Base-by-base conservation (phyloP, 1,140 invertebrate genomes). In the Tenebrio molitor region DNA sequence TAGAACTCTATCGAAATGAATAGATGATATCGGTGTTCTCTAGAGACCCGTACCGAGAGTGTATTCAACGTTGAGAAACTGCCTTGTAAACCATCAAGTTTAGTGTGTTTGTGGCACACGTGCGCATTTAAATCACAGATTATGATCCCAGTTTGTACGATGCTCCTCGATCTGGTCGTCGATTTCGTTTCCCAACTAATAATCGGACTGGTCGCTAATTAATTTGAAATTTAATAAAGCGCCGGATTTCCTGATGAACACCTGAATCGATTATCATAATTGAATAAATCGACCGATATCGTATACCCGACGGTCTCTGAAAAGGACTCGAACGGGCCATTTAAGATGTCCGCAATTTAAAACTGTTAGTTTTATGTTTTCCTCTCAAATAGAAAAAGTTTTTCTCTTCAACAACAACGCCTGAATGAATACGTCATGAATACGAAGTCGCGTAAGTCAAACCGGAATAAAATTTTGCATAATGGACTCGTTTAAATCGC, bases 1-100 rank as follows among this genome's bases (percentile, higher is more conserved):
- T 73, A 73, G 69, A 46, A 36, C 58, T 64, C 65, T 65, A 73
- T 73, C 50, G 17, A 44, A 73, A 73, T 73, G 67, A 69, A 73
- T 73, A 73, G 72, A 73, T 73, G 36, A 63, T 73, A 73, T 73
- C 72, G 23, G 19, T 12, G 10, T 25, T 58, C 50, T 58, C 50
- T 21, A n/a, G 50, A 14, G 50, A 58, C 21, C 15, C 23, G 23
- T 23, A 19, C 44, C 44, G 15, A 33, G 29, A n/a, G 8, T n/a
- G 50, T 23, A 58, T 29, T 58, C 12, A 3, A n/a, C 6, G 36
- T 39, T 12, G 36, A 29, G 50, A 58, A 58, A 58, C 21, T 29
- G 50, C 23, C 50, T 58, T 58, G 50, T 58, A 58, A 58, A 58
- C 23, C 50, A 58, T 58, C 50, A 58, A 58, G 50, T 58, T 58